Evolutionary conservation across 2,888 invertebrate species (phyloP), one percentile per base, ranked within the genome.

Genomic region (Boloria selene): DNA sequence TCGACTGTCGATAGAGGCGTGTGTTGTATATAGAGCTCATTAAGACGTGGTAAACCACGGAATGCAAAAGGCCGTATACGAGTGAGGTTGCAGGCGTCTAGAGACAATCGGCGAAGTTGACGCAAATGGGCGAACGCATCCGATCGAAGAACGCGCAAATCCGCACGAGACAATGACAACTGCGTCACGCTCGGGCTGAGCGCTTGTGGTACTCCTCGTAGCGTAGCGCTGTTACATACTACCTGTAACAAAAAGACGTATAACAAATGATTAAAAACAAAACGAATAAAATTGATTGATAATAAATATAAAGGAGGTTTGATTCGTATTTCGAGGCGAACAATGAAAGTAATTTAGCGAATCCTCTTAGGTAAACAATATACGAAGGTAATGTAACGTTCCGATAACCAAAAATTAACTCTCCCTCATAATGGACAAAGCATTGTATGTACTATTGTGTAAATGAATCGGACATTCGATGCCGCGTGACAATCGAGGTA

Each of bases 11-110:
- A 93, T 61, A 98, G 90, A 2, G 96, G 96, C 13, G 98, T 98
- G 77, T 97, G 95, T 80, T 97, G 97, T 73, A 98, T 96, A 74
- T 96, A 96, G 50, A 97, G 94, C 79, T 95, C 96, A 78, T 94
- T 94, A 7, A 98, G 93, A 14, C 96, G 94, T 4, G 95, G 95
- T 62, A 98, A 87, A 13, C 97, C 97, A 38, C 96, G 95, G 86
- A 98, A 98, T 61, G 97, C 96, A 84, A 97, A 97, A 60, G 96
- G 96, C 76, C 96, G 85, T 75, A 98, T 96, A 70, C 94, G 93
- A 60, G 95, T 94, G 73, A 98, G 96, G 84, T 97, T 96, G 92
- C 98, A 98, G 74, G 96, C 96, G 84, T 97, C 97, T 76, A 98
- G 93, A 14, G 95, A 96, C 56, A 98, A 94, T 77, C 97, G 96